Base-by-base conservation (phyloP, 2,113 vertebrate genomes). In the Pterocles gutturalis region DNA sequence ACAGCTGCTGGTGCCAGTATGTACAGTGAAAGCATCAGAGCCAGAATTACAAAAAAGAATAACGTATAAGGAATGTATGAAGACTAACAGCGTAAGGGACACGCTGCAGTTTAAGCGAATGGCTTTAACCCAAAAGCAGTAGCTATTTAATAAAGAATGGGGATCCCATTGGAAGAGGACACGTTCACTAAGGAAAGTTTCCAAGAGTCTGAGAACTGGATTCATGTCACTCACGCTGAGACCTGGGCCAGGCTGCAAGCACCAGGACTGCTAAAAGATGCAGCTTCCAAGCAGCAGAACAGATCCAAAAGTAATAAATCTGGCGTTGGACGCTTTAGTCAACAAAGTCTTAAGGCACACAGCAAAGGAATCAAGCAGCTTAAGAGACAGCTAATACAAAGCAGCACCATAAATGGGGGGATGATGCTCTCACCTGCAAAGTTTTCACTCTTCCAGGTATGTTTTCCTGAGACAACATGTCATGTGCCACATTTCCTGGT, bases 391-490 rank as follows among this genome's bases (percentile, higher is more conserved):
- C 15, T 76, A 55, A 60, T 34, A 67, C 10, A 90, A 53, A 69
- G 25, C 71, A 90, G 75, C 61, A 43, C 28, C 17, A 8, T 3
- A 34, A 61, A 93, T 11, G 25, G 57, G 34, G 9, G 41, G 36
- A 51, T 19, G 17, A 36, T 19, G 13, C 13, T 53, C 93, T 93
- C 98, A 99, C 99, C 99, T 99, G 99, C 26, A 99, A 97, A 15
- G 98, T 98, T 96, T 99, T 99, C 83, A 99, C 99, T 97, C 98
- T 99, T 67, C 98, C 99, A 43, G 98, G 97, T 76, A 98, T 94
- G 95, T 97, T 98, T 95, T 99, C 99, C 95, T 99, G 98, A 54
- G 98, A 99, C 2, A 98, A 96, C 7, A 62, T 64, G 2, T 98
- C 94, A 91, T 94, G 94, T 60, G 98, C 36, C 31, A 96, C 95